Evolutionary conservation across 2,888 invertebrate genomes (phyloP).

Genomic region (Dascillus cervinus): DNA sequence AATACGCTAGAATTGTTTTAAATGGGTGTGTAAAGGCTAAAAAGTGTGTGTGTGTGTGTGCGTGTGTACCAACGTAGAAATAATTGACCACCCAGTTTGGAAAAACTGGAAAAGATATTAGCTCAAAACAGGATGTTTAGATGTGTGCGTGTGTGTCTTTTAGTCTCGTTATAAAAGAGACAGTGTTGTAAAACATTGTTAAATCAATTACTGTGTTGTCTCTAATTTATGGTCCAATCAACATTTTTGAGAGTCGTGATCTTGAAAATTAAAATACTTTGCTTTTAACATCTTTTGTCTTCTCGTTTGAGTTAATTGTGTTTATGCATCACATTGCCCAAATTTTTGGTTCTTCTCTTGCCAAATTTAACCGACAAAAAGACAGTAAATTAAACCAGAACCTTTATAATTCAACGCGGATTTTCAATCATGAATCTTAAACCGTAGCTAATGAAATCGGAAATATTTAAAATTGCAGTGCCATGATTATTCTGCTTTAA

Average conservation of each 20-base stretch:
- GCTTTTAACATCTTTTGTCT: conserved; percentile 21
- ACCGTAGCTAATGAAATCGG: too few relatives aligned
- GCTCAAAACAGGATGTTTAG: conserved; percentile 18
- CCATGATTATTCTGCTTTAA: too few relatives aligned
- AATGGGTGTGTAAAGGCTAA: conserved; percentile 26
- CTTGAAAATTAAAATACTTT: conserved; percentile 27
- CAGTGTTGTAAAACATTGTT: conserved; percentile 30
- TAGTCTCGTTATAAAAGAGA: conserved; percentile 21
- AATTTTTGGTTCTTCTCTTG: conserved; percentile 1
- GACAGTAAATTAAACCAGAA: too few relatives aligned
- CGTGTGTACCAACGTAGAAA: conserved; percentile 27
- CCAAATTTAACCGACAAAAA: too few relatives aligned
- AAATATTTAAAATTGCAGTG: too few relatives aligned
- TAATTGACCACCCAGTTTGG: conserved; percentile 28
- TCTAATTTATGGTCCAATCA: conserved; percentile 34
- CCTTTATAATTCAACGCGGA: too few relatives aligned
- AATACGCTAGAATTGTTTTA: conserved; percentile 22
- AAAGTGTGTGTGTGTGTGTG: too few relatives aligned
- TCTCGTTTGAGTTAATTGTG: conserved; percentile 15
- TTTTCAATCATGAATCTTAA: too few relatives aligned
- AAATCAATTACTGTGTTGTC: conserved; percentile 26
- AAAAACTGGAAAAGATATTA: conserved; percentile 21
- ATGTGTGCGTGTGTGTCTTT: too few relatives aligned
- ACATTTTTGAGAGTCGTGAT: conserved; percentile 28
- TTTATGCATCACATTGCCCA: conserved; percentile 8